Conservation (phyloP, 1,140 invertebrate genomes). For the Aethina tumida region DNA sequence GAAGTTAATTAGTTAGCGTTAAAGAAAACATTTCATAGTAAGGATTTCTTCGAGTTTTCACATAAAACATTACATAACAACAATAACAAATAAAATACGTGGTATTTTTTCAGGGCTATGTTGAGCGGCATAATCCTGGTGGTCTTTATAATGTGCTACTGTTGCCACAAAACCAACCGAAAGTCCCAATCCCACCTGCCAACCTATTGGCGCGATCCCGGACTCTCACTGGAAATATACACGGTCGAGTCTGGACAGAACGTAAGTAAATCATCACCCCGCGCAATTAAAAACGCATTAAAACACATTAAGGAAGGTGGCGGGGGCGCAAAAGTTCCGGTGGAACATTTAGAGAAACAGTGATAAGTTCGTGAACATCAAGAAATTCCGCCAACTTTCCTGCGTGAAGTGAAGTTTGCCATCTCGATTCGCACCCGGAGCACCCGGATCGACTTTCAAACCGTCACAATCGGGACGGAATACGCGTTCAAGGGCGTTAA, state of each 20-base stretch:
- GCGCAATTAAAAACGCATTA: slow-evolving; percentile 9
- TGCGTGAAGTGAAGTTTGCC: too few species aligned
- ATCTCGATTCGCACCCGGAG: too few species aligned
- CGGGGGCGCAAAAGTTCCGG: too few species aligned
- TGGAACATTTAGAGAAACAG: too few species aligned
- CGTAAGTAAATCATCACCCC: slow-evolving; percentile 42
- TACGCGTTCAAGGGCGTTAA: too few species aligned
- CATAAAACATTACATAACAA: neutral
- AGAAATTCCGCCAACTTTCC: too few species aligned
- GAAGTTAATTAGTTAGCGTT: too few species aligned
- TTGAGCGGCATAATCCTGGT: slow-evolving; percentile 50
- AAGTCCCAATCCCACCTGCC: slow-evolving; percentile 47
- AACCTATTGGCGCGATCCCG: slow-evolving; percentile 47
- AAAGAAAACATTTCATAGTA: too few species aligned
- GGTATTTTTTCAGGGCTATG: slow-evolving; percentile 44
- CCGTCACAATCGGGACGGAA: too few species aligned
- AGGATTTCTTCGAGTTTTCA: neutral
- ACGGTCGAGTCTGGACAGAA: slow-evolving; percentile 47
- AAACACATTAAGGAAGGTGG: too few species aligned
- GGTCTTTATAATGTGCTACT: slow-evolving; percentile 53
- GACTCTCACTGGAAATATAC: slow-evolving; percentile 52
- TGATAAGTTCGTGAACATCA: too few species aligned
- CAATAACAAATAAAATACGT: neutral
- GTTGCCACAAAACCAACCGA: slow-evolving; percentile 52
- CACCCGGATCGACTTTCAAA: too few species aligned